Conservation (phyloP, 37 sponge, comb jelly and placozoan genomes). For the Crambe crambe region DNA sequence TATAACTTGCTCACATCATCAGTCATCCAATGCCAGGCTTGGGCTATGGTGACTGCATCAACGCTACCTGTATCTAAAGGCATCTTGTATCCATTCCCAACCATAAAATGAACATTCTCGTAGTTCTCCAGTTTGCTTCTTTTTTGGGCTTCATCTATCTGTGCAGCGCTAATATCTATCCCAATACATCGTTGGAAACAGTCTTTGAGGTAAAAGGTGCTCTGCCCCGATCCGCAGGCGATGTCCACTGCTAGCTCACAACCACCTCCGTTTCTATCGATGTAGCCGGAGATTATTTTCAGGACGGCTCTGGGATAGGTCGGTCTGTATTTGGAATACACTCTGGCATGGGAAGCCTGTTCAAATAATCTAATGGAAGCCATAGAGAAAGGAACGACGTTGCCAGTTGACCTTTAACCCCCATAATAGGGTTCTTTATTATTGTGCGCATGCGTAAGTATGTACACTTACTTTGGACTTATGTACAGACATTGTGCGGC, state of each 20-base stretch:
- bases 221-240: slow-evolving; percentile 85
- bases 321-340: slow-evolving; percentile 55
- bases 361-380: slow-evolving; percentile 41
- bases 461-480: no score
- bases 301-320: slow-evolving; percentile 42
- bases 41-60: slow-evolving; percentile 75
- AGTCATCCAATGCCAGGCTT: slow-evolving; percentile 81
- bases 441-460: no score
- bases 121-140: background rate
- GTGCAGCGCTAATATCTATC: slow-evolving; percentile 75
- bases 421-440: no score
- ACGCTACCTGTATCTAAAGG: slow-evolving; percentile 23
- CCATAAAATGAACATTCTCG: slow-evolving; percentile 50
- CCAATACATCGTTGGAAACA: slow-evolving; percentile 51
- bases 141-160: slow-evolving; percentile 49
- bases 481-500: no score
- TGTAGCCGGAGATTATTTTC: slow-evolving; percentile 42
- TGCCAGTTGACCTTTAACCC: background rate
- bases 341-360: slow-evolving; percentile 32
- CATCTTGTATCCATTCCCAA: slow-evolving; percentile 32
- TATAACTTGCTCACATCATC: slow-evolving; percentile 8
- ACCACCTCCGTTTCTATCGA: slow-evolving; percentile 29
- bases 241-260: slow-evolving; percentile 57
- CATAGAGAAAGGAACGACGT: no score
- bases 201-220: slow-evolving; percentile 40